phyloP scores from a whole-genome alignment of 1,140 invertebrate genomes.

The Sinonovacula constricta region DNA sequence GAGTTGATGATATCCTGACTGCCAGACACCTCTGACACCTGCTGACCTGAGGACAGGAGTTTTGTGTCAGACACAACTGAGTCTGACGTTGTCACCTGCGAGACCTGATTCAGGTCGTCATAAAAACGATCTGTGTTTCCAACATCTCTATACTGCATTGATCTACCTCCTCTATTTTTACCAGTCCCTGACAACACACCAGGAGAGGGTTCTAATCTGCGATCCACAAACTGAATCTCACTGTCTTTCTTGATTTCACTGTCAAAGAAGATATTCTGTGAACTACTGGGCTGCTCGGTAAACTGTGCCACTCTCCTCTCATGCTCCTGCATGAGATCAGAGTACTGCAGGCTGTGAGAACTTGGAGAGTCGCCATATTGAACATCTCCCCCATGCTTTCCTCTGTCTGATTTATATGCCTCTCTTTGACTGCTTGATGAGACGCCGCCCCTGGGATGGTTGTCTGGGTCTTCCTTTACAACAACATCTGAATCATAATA shows the following conservation, averaged over 20 bases:
- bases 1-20: background rate
- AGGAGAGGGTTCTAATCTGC: background rate
- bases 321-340: conserved; percentile 20
- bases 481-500: too few relatives aligned
- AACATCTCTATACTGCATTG: background rate
- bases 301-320: conserved; percentile 21
- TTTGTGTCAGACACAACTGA: background rate
- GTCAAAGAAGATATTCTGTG: conserved; percentile 29
- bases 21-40: background rate
- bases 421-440: too few relatives aligned
- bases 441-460: too few relatives aligned
- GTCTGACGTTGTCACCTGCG: background rate
- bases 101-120: background rate
- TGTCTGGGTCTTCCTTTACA: too few relatives aligned
- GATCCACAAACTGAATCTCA: conserved; percentile 33
- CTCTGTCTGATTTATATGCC: background rate
- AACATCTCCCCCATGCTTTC: too few relatives aligned
- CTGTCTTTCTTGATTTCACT: conserved; percentile 34
- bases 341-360: background rate
- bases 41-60: background rate
- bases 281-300: background rate
- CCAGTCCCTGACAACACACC: background rate
- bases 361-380: too few relatives aligned
- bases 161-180: background rate
- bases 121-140: background rate